A percentile compares a stretch with the other conserved stretches of the same genome.
Conservation (phyloP, 2,797 vertebrate species). For the Myiothlypis coronata region DNA sequence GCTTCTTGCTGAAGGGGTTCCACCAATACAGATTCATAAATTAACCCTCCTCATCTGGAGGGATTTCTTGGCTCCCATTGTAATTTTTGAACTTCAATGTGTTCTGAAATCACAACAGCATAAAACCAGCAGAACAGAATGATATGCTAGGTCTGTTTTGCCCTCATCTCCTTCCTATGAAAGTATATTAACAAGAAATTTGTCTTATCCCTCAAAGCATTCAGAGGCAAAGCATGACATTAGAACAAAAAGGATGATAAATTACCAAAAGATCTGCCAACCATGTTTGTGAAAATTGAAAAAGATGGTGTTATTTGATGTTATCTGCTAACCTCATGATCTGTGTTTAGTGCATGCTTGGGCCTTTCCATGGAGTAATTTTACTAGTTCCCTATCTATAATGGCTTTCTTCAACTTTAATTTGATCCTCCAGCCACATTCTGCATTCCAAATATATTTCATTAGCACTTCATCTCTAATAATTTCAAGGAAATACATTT, state of each 20-base stretch:
- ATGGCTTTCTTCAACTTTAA: neutral
- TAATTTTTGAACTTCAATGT: neutral
- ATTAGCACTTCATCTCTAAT: neutral
- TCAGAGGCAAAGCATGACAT: neutral
- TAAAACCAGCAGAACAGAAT: neutral
- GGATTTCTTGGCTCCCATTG: neutral
- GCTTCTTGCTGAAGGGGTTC: neutral
- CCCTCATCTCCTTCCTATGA: neutral
- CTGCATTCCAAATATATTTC: neutral
- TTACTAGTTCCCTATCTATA: neutral
- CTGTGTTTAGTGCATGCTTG: neutral
- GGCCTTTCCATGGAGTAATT: neutral
- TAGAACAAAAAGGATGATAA: constrained; percentile 9
- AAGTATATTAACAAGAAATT: constrained; percentile 17
- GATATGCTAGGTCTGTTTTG: neutral
- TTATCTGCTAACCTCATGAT: neutral
- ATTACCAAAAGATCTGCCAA: neutral
- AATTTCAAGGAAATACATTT: neutral
- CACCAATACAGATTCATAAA: neutral
- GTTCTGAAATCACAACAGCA: neutral
- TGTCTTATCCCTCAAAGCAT: neutral
- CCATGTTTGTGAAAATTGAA: neutral
- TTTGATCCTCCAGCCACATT: neutral
- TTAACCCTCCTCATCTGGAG: neutral
- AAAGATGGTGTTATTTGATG: neutral